Evolutionary conservation across 2,888 invertebrate genomes (phyloP).

Genomic region (Melieria omissa): DNA sequence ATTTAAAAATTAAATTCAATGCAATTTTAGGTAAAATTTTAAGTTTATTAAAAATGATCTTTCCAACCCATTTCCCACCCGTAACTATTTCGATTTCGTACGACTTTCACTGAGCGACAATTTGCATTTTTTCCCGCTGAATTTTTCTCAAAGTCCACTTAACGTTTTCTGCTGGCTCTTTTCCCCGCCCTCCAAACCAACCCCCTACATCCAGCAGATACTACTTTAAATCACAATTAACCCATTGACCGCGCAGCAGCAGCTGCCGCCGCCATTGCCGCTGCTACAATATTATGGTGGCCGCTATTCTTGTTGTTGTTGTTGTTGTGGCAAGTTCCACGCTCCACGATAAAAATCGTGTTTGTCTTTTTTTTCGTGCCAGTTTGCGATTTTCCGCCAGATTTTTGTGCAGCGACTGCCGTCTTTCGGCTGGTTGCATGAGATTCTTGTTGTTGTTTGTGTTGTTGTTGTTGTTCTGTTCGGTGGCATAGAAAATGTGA

Average conservation of each 20-base stretch:
- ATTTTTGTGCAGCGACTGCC: slow-evolving; percentile 21
- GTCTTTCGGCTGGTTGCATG: slow-evolving; percentile 18
- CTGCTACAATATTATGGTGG: neutral
- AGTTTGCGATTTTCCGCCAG: slow-evolving; percentile 24
- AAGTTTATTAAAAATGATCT: no score
- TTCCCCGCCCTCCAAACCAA: neutral
- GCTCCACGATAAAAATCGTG: slow-evolving; percentile 48
- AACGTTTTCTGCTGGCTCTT: neutral
- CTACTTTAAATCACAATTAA: slow-evolving; percentile 39
- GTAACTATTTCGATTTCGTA: no score
- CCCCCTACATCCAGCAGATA: neutral
- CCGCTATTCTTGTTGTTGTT: neutral
- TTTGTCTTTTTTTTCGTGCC: slow-evolving; percentile 28
- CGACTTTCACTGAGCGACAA: no score
- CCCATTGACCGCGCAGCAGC: slow-evolving; percentile 38
- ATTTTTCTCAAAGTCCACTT: neutral
- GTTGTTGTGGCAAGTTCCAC: slow-evolving; percentile 31
- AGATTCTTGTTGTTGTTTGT: slow-evolving; percentile 15
- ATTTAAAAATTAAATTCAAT: no score
- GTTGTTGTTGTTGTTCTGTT: slow-evolving; percentile 13
- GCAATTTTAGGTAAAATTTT: no score
- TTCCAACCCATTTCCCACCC: no score
- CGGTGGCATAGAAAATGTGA: slow-evolving; percentile 23
- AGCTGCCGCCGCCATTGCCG: slow-evolving; percentile 2
- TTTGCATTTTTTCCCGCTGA: no score